Evolutionary conservation across 1,140 invertebrate species (phyloP).

Genomic region (Gryon sp.): DNA sequence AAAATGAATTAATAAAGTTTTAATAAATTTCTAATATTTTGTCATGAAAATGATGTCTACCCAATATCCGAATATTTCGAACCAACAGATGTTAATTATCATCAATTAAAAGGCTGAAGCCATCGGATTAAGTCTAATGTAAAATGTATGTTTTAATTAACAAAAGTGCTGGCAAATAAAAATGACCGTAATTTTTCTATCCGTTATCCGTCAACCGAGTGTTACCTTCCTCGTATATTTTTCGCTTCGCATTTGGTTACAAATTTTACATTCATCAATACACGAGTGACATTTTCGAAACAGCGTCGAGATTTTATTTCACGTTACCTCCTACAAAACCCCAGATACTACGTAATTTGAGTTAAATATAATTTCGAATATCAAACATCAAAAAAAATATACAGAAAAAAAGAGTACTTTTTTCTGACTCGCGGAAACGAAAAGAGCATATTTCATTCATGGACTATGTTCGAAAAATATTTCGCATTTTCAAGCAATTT

Average conservation of each 20-base stretch:
- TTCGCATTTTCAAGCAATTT: slow-evolving; percentile 18
- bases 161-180: slow-evolving; percentile 2
- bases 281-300: slow-evolving; percentile 9
- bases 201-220: not conserved
- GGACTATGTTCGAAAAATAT: slow-evolving; percentile 9
- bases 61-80: too few relatives aligned
- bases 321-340: not conserved
- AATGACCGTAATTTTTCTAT: slow-evolving; percentile 13
- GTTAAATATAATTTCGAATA: slow-evolving; percentile 19
- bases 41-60: too few relatives aligned
- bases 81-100: too few relatives aligned
- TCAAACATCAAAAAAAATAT: slow-evolving; percentile 1
- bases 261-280: slow-evolving; percentile 31
- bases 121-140: too few relatives aligned
- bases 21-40: too few relatives aligned
- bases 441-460: slow-evolving; percentile 18
- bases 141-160: slow-evolving; percentile 14
- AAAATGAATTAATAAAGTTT: too few relatives aligned
- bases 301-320: slow-evolving; percentile 5
- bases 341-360: slow-evolving; percentile 14
- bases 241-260: slow-evolving; percentile 13
- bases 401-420: too few relatives aligned
- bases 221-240: slow-evolving; percentile 27
- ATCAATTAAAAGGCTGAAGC: too few relatives aligned
- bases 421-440: too few relatives aligned